Conservation (phyloP, 2,797 vertebrate genomes). For the Manis javanica region DNA sequence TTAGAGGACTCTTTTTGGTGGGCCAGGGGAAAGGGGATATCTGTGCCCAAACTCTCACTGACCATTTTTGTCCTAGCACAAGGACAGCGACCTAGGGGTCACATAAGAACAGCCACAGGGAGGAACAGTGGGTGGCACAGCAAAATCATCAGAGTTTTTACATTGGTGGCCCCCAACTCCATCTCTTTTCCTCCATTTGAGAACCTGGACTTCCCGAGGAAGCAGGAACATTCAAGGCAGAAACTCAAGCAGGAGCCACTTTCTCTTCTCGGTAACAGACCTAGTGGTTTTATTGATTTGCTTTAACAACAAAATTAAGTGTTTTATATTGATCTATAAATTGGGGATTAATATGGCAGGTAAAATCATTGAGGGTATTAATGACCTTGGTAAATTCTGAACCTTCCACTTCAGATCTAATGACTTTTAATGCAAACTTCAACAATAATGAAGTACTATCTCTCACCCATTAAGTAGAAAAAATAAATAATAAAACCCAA, state of each 20-base stretch:
- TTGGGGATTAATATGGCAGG: not conserved
- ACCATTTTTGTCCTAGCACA: not conserved
- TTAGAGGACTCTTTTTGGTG: not conserved
- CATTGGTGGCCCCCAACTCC: not conserved
- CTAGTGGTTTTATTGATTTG: not conserved
- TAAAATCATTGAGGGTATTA: not conserved
- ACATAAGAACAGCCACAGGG: not conserved
- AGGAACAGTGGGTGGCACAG: not conserved
- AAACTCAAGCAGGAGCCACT: not conserved
- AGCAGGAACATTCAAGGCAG: not conserved
- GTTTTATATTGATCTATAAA: not conserved
- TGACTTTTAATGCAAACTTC: not conserved
- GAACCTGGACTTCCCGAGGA: too few relatives aligned
- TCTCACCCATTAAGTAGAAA: not conserved
- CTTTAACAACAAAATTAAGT: not conserved
- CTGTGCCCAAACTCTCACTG: not conserved
- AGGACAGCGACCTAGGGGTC: not conserved
- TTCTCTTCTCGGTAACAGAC: not conserved
- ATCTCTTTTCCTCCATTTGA: not conserved
- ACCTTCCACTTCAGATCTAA: not conserved
- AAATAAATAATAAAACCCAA: slow-evolving; percentile 3
- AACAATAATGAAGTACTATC: not conserved
- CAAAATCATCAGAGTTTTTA: not conserved
- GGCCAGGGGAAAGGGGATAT: accelerated
- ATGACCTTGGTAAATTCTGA: not conserved